Evolutionary conservation across 2,888 invertebrate genomes (phyloP), one percentile per base, ranked within the genome.

Genomic region (Iphiclides podalirius): DNA sequence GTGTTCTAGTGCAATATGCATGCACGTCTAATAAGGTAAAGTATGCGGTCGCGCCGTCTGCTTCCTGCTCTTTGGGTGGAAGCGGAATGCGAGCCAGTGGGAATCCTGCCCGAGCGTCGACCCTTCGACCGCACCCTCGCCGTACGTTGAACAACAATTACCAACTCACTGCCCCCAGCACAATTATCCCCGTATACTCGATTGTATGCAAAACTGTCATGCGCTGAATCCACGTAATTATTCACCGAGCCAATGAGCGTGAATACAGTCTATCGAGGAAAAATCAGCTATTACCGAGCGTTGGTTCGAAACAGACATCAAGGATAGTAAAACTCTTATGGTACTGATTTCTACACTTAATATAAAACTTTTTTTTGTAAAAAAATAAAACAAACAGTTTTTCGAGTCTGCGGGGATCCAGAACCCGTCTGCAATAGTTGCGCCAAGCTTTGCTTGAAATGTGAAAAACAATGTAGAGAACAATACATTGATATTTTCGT

Each of bases 51-150:
- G 12, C 26, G n/a, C 15, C 23, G 14, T 2, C 14, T 33, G 40
- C 35, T 47, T 58, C 53, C 55, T 53, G 49, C 49, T 42, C 50
- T 52, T 48, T 49, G 46, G 38, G 52, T 49, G 64, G 66, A 60
- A 60, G 60, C 66, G 64, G 76, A 81, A 81, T 80, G 79, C 71
- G 74, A 74, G 75, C 73, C 66, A 73, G 72, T 70, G 70, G 74
- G 77, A 74, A 75, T 78, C 76, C 69, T 72, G 71, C 51, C 59
- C 60, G 63, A 54, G 61, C 64, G 62, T 62, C 70, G 68, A 66
- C 63, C 66, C 79, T 71, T 65, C 78, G 75, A 73, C 77, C 76
- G 66, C 65, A 41, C 41, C 47, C 63, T 67, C 68, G 63, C 66
- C 62, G 39, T 46, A 46, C 45, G 44, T 44, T 36, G 41, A 35